Conservation (phyloP, 1,140 invertebrate genomes). For the Tyrophagus putrescentiae region DNA sequence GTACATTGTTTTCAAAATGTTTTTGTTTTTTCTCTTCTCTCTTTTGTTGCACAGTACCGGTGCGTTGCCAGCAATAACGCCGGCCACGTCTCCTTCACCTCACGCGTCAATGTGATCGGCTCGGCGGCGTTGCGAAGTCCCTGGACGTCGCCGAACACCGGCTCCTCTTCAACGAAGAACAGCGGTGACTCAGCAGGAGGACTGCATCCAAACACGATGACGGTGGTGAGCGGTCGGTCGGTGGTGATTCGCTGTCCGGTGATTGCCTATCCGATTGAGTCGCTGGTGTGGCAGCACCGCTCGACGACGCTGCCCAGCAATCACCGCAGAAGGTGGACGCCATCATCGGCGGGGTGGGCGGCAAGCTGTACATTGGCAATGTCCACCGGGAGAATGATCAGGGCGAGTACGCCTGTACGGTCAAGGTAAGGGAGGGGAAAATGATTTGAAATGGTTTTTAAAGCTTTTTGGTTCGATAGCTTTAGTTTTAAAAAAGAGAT, state of each 20-base stretch:
- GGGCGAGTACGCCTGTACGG: conserved; percentile 83
- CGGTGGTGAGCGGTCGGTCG: conserved; percentile 35
- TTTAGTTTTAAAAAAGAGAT: too few relatives aligned
- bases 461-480: too few relatives aligned
- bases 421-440: conserved; percentile 59
- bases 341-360: conserved; percentile 11
- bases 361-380: conserved; percentile 50
- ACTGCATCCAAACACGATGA: conserved; percentile 28
- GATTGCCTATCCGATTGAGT: conserved; percentile 30
- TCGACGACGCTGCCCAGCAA: conserved; percentile 58
- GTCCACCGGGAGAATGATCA: conserved; percentile 79
- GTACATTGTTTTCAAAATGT: not conserved
- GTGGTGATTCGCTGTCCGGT: conserved; percentile 32
- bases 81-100: conserved; percentile 22
- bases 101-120: conserved; percentile 13
- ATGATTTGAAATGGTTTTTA: too few relatives aligned
- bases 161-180: conserved; percentile 2
- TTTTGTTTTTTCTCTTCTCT: not conserved
- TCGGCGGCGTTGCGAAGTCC: not conserved
- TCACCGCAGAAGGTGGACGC: conserved; percentile 54
- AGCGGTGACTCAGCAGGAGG: not conserved
- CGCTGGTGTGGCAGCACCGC: conserved; percentile 36
- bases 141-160: not conserved
- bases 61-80: conserved; percentile 27
- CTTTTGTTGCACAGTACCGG: conserved; percentile 23